These are phyloP conservation scores for Amia ocellicauda DNA, from an alignment of 2,113 vertebrate species.

Conservation along the genomic window DNA sequence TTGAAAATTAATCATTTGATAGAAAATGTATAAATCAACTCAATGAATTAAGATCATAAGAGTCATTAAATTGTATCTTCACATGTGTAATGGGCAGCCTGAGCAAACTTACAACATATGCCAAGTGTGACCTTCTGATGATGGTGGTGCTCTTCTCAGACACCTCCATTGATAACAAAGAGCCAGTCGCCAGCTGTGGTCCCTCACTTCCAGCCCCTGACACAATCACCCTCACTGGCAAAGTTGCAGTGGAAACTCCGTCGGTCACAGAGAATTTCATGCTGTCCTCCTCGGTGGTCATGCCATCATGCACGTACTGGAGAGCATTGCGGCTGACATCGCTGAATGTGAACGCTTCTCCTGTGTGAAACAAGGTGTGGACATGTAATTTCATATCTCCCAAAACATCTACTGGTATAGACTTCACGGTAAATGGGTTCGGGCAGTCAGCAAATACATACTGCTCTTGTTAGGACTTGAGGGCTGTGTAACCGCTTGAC, in stretches of 20 bases:
- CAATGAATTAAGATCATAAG: too few species aligned
- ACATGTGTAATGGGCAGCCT: neutral
- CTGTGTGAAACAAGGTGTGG: slow-evolving; percentile 57
- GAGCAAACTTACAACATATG: slow-evolving; percentile 72
- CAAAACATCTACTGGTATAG: too few species aligned
- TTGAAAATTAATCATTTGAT: too few species aligned
- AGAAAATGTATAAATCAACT: too few species aligned
- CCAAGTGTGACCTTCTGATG: slow-evolving; percentile 76
- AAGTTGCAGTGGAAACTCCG: slow-evolving; percentile 65
- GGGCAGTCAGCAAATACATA: too few species aligned
- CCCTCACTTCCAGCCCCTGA: slow-evolving; percentile 49
- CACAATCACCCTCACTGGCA: slow-evolving; percentile 73
- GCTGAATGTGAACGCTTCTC: slow-evolving; percentile 82
- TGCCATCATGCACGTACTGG: slow-evolving; percentile 79
- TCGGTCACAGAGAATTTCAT: slow-evolving; percentile 86
- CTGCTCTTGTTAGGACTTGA: too few species aligned
- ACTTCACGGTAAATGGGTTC: too few species aligned
- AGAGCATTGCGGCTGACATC: slow-evolving; percentile 77
- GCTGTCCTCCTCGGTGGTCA: slow-evolving; percentile 67
- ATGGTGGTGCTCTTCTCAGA: slow-evolving; percentile 72
- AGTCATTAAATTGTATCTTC: too few species aligned
- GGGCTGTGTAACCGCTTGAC: too few species aligned
- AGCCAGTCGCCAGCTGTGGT: slow-evolving; percentile 62
- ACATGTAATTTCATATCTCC: too few species aligned
- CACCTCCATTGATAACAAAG: slow-evolving; percentile 72